Evolutionary conservation across 2,113 vertebrate species (phyloP).

Genomic region (Falco punctatus): DNA sequence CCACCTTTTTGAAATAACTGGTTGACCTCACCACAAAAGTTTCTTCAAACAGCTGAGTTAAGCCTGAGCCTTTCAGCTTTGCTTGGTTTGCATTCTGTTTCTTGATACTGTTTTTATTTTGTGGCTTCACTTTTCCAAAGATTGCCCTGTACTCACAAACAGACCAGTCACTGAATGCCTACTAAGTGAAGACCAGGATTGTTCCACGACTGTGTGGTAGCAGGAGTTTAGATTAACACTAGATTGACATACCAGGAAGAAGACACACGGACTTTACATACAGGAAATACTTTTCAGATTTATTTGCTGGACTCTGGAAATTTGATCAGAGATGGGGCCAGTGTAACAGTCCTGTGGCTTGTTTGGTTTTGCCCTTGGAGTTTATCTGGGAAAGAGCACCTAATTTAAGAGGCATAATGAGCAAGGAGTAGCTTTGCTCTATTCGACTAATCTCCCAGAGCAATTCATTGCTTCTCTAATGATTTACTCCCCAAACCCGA

Average conservation of each 20-base stretch:
- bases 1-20: neutral
- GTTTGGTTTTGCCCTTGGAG: neutral
- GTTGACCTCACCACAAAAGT: neutral
- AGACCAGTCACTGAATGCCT: neutral
- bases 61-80: neutral
- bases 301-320: neutral
- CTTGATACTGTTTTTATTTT: neutral
- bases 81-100: neutral
- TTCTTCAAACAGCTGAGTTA: neutral
- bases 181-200: neutral
- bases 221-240: neutral
- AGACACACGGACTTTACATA: accelerated
- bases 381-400: accelerated
- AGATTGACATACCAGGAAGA: neutral
- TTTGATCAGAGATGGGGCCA: neutral
- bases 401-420: neutral
- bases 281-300: neutral
- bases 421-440: neutral
- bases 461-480: neutral
- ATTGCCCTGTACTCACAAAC: neutral
- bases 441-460: neutral
- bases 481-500: neutral
- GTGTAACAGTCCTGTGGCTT: neutral
- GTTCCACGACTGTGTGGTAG: accelerated
- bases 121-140: neutral